phyloP scores from a whole-genome alignment of 2,888 invertebrate species.

The Clistopyga incitator region DNA sequence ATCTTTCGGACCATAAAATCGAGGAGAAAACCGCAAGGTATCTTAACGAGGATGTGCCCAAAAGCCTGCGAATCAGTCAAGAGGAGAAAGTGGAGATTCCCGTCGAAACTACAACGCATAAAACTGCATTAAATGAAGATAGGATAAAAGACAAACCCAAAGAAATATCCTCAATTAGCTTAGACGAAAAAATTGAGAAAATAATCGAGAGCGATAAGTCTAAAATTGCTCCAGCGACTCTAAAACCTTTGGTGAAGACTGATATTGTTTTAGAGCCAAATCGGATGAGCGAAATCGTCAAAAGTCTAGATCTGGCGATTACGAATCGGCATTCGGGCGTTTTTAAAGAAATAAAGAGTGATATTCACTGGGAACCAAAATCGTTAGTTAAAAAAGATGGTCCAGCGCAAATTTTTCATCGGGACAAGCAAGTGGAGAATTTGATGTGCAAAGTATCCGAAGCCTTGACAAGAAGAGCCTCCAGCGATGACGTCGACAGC shows the following conservation, averaged over 20 bases:
- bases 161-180: background rate
- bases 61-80: background rate
- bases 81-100: background rate
- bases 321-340: background rate
- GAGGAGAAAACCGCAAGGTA: constrained; percentile 1
- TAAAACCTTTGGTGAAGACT: background rate
- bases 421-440: background rate
- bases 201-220: background rate
- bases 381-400: background rate
- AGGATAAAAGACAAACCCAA: background rate
- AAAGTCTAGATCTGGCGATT: constrained; percentile 50
- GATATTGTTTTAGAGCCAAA: background rate
- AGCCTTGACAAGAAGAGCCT: constrained; percentile 10
- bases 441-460: background rate
- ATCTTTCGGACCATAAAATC: constrained; percentile 20
- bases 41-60: constrained; percentile 25
- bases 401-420: constrained; percentile 20
- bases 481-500: constrained; percentile 29
- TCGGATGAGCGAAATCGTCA: constrained; percentile 44
- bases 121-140: background rate
- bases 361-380: background rate
- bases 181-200: background rate
- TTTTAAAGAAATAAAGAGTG: background rate
- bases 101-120: background rate
- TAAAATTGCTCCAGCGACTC: background rate